Percentiles rank a stretch among this genome's conserved stretches.
Evolutionary conservation across 1,140 invertebrate genomes (phyloP).

Genomic region (Adoxophyes honmai): DNA sequence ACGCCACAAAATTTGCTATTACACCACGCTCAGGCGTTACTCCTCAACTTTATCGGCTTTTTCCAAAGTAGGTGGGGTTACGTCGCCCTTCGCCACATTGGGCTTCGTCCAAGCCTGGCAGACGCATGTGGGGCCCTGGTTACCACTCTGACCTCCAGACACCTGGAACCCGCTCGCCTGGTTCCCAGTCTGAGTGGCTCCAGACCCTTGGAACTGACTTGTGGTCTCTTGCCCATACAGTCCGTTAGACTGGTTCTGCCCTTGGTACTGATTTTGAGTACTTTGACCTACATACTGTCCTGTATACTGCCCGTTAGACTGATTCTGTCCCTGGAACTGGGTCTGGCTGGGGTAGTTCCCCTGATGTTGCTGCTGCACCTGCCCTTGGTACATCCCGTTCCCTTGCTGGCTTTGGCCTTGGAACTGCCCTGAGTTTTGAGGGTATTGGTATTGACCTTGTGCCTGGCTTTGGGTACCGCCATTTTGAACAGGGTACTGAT

Average conservation of each 20-base stretch:
- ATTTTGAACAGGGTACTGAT: conserved; percentile 1
- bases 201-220: conserved; percentile 15
- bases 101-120: conserved; percentile 66
- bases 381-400: conserved; percentile 19
- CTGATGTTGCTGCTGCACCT: conserved; percentile 21
- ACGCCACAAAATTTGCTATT: background rate
- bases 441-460: conserved; percentile 25
- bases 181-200: background rate
- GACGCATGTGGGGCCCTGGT: conserved; percentile 54
- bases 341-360: too few relatives aligned
- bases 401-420: conserved; percentile 30
- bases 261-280: too few relatives aligned
- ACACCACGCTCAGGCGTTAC: background rate
- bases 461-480: background rate
- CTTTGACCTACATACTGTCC: conserved; percentile 6
- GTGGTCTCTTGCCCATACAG: conserved; percentile 6
- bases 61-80: conserved; percentile 34
- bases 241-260: too few relatives aligned
- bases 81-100: conserved; percentile 26
- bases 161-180: conserved; percentile 32
- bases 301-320: conserved; percentile 14
- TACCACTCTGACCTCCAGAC: conserved; percentile 31
- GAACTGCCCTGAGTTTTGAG: conserved; percentile 25
- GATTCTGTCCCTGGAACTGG: conserved; percentile 21
- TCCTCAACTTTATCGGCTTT: conserved; percentile 22